Conservation (phyloP, 2,113 vertebrate genomes). For the Tupaia chinensis region DNA sequence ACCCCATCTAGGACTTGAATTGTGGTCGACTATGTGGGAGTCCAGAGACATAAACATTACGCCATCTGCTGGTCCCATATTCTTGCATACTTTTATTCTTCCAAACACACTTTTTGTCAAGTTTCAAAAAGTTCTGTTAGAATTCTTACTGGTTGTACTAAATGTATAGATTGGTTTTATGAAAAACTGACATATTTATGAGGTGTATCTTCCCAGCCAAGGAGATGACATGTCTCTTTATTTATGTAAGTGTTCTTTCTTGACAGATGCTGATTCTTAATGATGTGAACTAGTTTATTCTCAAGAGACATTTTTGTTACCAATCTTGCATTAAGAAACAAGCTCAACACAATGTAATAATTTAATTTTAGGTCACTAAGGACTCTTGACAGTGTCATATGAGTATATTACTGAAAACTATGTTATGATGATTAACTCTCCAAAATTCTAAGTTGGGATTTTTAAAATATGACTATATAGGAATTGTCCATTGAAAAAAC, state of each 20-base stretch:
- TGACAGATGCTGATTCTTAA: neutral
- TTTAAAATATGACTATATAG: constrained; percentile 4
- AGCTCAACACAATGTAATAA: constrained; percentile 30
- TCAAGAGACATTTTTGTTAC: constrained; percentile 9
- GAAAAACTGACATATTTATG: constrained; percentile 26
- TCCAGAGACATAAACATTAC: no score
- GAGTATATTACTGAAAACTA: neutral
- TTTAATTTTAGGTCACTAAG: constrained; percentile 22
- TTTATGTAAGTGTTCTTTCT: constrained; percentile 47
- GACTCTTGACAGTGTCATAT: neutral
- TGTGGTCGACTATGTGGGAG: no score
- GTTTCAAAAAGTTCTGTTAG: constrained; percentile 49
- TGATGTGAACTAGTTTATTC: constrained; percentile 33
- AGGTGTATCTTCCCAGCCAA: neutral
- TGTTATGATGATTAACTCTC: constrained; percentile 38
- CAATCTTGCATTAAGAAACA: neutral
- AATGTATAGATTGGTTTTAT: constrained; percentile 32
- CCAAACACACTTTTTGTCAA: constrained; percentile 28
- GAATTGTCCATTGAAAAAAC: neutral
- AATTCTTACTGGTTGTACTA: constrained; percentile 23
- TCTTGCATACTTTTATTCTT: constrained; percentile 24
- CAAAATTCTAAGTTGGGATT: neutral
- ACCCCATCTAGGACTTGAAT: no score
- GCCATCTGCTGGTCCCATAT: no score
- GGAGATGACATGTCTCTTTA: neutral